Evolutionary conservation across 2,888 invertebrate species (phyloP), one percentile per base, ranked within the genome.

Genomic region (Scrobipalpa atriplicella): DNA sequence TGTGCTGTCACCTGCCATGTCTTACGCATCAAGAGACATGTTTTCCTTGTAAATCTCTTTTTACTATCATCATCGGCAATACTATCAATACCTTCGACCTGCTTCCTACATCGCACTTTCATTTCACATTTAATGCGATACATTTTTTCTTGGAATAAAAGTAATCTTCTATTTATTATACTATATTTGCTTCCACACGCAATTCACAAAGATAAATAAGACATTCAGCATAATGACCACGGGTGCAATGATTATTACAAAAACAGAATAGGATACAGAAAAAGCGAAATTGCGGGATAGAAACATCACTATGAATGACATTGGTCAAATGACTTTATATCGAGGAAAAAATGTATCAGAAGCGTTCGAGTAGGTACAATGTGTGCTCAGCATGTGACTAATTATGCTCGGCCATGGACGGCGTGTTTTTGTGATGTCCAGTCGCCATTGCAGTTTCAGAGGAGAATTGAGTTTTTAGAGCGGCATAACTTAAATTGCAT

Each of bases 401-500:
- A 91, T 91, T 91, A 91, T 91, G 85, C 89, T 75, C 79, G 76
- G 79, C 84, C 29, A n/a, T 81, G 82, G 85, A 83, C 83, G 78
- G 77, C 71, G 70, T 67, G 81, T 89, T 90, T 90, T 90, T 90
- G 79, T 72, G 54, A 56, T 18, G 43, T 47, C 62, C 70, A 68
- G 70, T 73, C 76, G 78, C 80, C 83, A 85, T 84, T 84, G 80
- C 75, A 73, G 72, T 78, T 77, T 83, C 81, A 78, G 79, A 78
- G 76, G 78, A 41, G 83, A 85, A 88, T 87, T 87, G 83, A 84
- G 82, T 90, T 90, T 90, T 90, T 90, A 85, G 82, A 80, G 70
- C 73, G 75, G 83, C 83, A 89, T 89, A 90, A 85, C 87, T 88
- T 86, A 91, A 87, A 90, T 90, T 89, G 90, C 90, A 91, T 90